phyloP scores from a whole-genome alignment of 1,140 invertebrate species.

The Contarinia nasturtii region DNA sequence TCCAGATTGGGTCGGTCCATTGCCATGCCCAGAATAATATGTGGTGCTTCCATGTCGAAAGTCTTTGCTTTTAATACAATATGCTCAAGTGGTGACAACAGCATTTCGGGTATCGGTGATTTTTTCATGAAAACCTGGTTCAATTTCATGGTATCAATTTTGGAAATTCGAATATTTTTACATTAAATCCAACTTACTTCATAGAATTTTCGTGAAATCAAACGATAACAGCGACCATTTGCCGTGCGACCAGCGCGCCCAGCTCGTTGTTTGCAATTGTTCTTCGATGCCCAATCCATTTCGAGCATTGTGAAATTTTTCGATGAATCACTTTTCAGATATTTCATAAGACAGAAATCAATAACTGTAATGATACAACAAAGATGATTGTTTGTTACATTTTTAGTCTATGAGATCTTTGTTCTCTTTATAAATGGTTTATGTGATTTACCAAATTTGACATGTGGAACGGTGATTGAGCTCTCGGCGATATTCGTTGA shows the following conservation, averaged over 20 bases:
- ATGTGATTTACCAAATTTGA: conserved; percentile 69
- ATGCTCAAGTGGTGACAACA: conserved; percentile 59
- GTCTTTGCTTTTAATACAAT: conserved; percentile 66
- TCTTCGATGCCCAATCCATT: conserved; percentile 73
- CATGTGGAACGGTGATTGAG: conserved; percentile 86
- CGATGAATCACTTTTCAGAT: conserved; percentile 44
- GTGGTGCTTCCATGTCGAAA: conserved; percentile 67
- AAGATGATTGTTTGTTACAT: conserved; percentile 2
- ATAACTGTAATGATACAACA: conserved; percentile 45
- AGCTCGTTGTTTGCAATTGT: conserved; percentile 74
- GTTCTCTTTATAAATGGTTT: too few species aligned
- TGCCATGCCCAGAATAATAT: conserved; percentile 58
- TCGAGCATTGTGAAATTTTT: conserved; percentile 67
- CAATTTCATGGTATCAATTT: too few species aligned
- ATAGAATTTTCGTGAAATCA: conserved; percentile 60
- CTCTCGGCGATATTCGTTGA: conserved; percentile 95
- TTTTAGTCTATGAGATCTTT: neutral
- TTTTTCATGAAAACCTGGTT: conserved; percentile 8
- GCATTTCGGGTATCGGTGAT: conserved; percentile 53
- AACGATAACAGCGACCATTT: conserved; percentile 69
- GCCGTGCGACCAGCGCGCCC: conserved; percentile 77
- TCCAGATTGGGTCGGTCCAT: conserved; percentile 71
- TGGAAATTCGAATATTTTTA: too few species aligned
- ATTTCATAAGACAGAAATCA: conserved; percentile 88
- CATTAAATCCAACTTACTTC: conserved; percentile 11